A percentile compares a stretch with the other conserved stretches of the same genome.
Evolutionary conservation across 1,140 invertebrate genomes (phyloP).

Genomic region (Magallana gigas): DNA sequence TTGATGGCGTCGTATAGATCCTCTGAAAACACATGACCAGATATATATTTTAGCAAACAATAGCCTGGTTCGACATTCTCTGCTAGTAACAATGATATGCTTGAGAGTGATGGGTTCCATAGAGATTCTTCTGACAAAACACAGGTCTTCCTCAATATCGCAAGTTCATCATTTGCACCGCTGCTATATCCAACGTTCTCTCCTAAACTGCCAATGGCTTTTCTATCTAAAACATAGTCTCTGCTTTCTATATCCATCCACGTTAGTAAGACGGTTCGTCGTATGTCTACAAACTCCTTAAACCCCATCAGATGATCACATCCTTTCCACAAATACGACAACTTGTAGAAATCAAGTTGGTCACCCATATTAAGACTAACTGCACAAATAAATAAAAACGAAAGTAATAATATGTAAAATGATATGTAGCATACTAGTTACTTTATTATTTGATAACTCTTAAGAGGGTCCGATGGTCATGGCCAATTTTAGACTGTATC

Average conservation of each 20-base stretch:
- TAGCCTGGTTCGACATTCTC: background rate
- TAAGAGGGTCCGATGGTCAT: too few species aligned
- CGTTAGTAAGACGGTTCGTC: background rate
- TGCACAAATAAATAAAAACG: too few species aligned
- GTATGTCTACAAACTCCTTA: background rate
- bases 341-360: too few species aligned
- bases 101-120: background rate
- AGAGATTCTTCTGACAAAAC: background rate
- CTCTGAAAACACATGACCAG: background rate
- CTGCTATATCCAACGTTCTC: background rate
- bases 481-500: too few species aligned
- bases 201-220: background rate
- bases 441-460: too few species aligned
- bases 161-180: background rate
- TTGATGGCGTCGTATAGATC: background rate
- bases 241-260: background rate
- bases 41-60: background rate
- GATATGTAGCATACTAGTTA: too few species aligned
- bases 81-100: background rate
- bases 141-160: background rate
- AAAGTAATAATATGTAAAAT: too few species aligned
- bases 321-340: background rate
- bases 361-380: too few species aligned
- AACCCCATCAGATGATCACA: conserved; percentile 9
- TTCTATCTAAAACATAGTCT: background rate